These are phyloP conservation scores for Sphaerophoria rueppellii DNA, from an alignment of 2,888 invertebrate genomes.

Conservation along the genomic window DNA sequence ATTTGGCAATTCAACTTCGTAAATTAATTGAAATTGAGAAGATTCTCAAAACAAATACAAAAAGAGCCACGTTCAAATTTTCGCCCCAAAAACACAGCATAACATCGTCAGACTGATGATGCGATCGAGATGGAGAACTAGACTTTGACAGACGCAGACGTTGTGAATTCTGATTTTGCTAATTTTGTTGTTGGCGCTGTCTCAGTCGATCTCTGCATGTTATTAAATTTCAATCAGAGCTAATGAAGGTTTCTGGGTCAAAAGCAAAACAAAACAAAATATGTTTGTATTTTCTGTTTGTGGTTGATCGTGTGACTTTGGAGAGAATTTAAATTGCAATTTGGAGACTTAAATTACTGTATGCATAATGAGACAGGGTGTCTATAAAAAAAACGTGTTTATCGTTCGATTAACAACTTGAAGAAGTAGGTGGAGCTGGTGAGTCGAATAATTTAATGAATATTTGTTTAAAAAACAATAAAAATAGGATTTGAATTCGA, in stretches of 20 bases:
- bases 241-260: slow-evolving; percentile 67
- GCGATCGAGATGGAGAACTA: slow-evolving; percentile 30
- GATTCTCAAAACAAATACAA: background rate
- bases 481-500: slow-evolving; percentile 1
- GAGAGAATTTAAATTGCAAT: slow-evolving; percentile 31
- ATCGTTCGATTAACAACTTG: too few relatives aligned
- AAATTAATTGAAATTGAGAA: slow-evolving; percentile 11
- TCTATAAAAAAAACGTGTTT: background rate
- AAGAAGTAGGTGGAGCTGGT: slow-evolving; percentile 21
- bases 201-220: slow-evolving; percentile 29
- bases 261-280: slow-evolving; percentile 24
- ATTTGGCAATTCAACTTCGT: slow-evolving; percentile 32
- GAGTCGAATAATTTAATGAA: slow-evolving; percentile 5
- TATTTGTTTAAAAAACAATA: background rate
- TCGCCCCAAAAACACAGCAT: background rate
- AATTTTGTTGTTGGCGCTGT: slow-evolving; percentile 34
- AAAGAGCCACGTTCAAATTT: slow-evolving; percentile 16
- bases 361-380: background rate
- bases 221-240: slow-evolving; percentile 55
- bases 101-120: background rate
- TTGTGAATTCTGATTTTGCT: slow-evolving; percentile 23
- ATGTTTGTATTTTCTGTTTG: background rate
- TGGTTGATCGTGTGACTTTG: slow-evolving; percentile 12
- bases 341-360: slow-evolving; percentile 13
- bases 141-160: slow-evolving; percentile 7